These are phyloP conservation scores for Dryococelus australis DNA, from an alignment of 2,888 invertebrate species.

Conservation along the genomic window DNA sequence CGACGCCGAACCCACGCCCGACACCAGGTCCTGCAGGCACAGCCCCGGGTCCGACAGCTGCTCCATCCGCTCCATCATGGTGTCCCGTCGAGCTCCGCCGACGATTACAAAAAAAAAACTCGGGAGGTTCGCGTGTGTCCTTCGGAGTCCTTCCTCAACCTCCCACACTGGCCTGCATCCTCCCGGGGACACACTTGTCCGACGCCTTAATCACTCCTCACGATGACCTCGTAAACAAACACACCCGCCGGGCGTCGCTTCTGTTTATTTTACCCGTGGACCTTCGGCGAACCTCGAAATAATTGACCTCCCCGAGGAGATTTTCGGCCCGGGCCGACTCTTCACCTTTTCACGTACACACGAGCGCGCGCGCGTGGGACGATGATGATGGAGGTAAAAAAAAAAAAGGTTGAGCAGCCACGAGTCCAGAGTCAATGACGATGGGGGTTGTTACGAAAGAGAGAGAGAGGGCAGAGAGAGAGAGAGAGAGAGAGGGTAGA, in stretches of 20 bases:
- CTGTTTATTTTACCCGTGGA: neutral
- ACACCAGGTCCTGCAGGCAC: constrained; percentile 77
- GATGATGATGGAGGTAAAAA: neutral
- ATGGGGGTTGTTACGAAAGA: neutral
- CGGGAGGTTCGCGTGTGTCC: too few species aligned
- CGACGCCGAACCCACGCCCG: constrained; percentile 56
- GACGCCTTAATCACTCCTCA: too few species aligned
- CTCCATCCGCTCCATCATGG: constrained; percentile 70
- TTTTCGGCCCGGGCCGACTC: neutral
- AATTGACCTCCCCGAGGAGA: too few species aligned
- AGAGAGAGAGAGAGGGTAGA: neutral
- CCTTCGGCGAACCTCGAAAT: neutral
- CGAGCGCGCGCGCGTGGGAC: neutral
- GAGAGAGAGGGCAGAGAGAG: neutral
- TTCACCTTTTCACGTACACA: neutral
- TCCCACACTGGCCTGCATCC: neutral
- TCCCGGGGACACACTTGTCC: neutral
- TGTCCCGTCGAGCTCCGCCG: constrained; percentile 13
- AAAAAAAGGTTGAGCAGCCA: neutral
- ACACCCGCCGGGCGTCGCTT: too few species aligned
- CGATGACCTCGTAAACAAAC: too few species aligned
- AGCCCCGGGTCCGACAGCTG: constrained; percentile 73
- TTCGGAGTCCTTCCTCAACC: neutral
- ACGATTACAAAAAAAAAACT: neutral
- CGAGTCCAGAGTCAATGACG: neutral